Percentiles rank a stretch among this genome's conserved stretches.
Conservation (phyloP, 2,797 vertebrate species). For the Poeciliopsis presidionis region DNA sequence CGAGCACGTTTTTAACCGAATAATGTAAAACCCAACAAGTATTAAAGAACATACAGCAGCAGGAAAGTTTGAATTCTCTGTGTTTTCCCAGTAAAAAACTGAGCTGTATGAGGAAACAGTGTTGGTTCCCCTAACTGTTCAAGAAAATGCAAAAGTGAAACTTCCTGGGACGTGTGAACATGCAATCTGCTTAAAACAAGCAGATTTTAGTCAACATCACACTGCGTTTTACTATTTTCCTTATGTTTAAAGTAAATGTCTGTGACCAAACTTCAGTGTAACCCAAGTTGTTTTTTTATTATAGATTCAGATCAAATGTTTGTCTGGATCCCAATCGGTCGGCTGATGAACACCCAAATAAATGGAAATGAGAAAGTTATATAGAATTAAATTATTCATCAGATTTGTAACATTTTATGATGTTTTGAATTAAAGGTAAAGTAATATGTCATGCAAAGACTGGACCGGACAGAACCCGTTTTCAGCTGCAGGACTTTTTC, state of each 20-base stretch:
- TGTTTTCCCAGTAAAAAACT: neutral
- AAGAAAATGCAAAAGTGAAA: conserved; percentile 1
- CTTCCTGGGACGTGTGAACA: neutral
- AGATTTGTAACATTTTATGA: neutral
- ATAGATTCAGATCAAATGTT: too few species aligned
- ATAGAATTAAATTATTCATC: neutral
- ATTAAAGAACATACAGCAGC: neutral
- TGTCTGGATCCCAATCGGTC: neutral
- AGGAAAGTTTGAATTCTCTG: neutral
- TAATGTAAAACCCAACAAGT: neutral
- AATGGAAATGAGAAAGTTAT: neutral
- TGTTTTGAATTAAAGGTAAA: neutral
- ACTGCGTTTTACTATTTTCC: neutral
- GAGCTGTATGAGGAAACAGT: neutral
- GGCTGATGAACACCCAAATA: neutral
- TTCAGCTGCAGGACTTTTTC: neutral
- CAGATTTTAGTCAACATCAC: neutral
- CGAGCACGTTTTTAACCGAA: conserved; percentile 18
- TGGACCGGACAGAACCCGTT: neutral
- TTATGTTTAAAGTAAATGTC: neutral
- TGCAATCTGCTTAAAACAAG: neutral
- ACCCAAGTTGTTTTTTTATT: neutral
- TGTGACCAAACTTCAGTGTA: neutral
- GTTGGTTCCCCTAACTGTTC: neutral
- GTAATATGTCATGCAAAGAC: neutral